Base-by-base conservation (phyloP, 1,140 invertebrate genomes). In the Macrobrachium rosenbergii region DNA sequence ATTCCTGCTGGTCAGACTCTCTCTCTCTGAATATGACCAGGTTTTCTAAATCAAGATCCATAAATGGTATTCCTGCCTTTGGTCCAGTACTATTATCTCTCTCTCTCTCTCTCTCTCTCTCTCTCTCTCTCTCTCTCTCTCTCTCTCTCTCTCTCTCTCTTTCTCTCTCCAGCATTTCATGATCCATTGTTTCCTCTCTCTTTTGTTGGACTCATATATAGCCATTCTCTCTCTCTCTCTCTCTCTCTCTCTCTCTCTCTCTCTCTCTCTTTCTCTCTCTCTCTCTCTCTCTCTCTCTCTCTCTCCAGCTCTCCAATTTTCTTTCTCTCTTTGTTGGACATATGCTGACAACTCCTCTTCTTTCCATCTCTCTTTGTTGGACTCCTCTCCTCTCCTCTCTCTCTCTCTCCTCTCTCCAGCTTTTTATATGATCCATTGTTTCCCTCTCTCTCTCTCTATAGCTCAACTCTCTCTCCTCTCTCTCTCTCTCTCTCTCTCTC, bases 91-190 rank as follows among this genome's bases (percentile, higher is more conserved):
- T n/a, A n/a, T n/a, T n/a, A n/a, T n/a, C n/a, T n/a, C n/a, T n/a
- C n/a, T n/a, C n/a, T n/a, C n/a, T n/a, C n/a, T n/a, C n/a, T n/a
- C n/a, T n/a, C n/a, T n/a, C n/a, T n/a, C n/a, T n/a, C n/a, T n/a
- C n/a, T n/a, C n/a, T n/a, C n/a, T n/a, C 21, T 8, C 67, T 72
- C 67, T 19, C 8, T 10, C 67, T 72, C 67, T 72, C 67, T 72
- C 67, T 72, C 67, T 72, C 67, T 72, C 67, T 72, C 67, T 72
- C 67, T 72, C 67, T 72, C 67, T 72, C 67, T 72, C 67, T 72
- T 28, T 72, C 67, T 72, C 67, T 72, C 67, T 72, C 67, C 37
- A n/a, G 21, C 67, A 21, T 28, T 72, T 28, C 37, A n/a, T 72
- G n/a, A 21, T 28, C 37, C 67, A 21, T 28, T 72, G n/a, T 19